phyloP scores from a whole-genome alignment of 2,888 invertebrate species.

The Cotesia congregata region DNA sequence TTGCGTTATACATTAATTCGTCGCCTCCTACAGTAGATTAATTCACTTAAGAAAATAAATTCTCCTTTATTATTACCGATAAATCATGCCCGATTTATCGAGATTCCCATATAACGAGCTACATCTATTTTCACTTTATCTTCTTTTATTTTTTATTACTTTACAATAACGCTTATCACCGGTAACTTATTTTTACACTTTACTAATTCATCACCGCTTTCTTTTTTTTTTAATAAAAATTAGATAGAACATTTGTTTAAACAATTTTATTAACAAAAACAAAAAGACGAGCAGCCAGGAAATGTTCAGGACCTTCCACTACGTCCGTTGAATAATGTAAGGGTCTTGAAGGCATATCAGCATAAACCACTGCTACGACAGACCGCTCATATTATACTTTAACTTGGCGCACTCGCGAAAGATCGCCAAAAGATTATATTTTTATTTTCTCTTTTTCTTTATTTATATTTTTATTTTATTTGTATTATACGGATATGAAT shows the following conservation, averaged over 20 bases:
- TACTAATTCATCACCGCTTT: too few species aligned
- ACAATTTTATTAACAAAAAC: not conserved
- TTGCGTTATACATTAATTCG: constrained; percentile 48
- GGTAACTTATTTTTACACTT: too few species aligned
- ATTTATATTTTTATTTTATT: constrained; percentile 39
- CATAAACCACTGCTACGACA: constrained; percentile 55
- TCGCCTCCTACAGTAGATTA: constrained; percentile 27
- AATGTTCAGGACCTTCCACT: constrained; percentile 27
- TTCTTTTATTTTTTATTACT: constrained; percentile 12
- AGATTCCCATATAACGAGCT: constrained; percentile 6
- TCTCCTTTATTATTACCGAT: constrained; percentile 19
- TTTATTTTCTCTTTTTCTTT: constrained; percentile 24
- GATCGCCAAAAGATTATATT: constrained; percentile 62
- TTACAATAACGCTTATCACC: not conserved
- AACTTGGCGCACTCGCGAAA: constrained; percentile 61
- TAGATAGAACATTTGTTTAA: not conserved
- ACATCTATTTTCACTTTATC: constrained; percentile 4
- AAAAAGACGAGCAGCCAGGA: not conserved
- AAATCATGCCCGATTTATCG: constrained; percentile 1
- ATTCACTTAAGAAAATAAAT: constrained; percentile 23
- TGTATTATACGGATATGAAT: too few species aligned
- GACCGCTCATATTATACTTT: constrained; percentile 48
- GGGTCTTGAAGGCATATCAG: constrained; percentile 59
- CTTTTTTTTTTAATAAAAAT: too few species aligned
- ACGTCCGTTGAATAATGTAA: constrained; percentile 61